Percentiles rank a stretch among this genome's conserved stretches.
Conservation (phyloP, 1,140 invertebrate species). For the Drosophila mauritiana region DNA sequence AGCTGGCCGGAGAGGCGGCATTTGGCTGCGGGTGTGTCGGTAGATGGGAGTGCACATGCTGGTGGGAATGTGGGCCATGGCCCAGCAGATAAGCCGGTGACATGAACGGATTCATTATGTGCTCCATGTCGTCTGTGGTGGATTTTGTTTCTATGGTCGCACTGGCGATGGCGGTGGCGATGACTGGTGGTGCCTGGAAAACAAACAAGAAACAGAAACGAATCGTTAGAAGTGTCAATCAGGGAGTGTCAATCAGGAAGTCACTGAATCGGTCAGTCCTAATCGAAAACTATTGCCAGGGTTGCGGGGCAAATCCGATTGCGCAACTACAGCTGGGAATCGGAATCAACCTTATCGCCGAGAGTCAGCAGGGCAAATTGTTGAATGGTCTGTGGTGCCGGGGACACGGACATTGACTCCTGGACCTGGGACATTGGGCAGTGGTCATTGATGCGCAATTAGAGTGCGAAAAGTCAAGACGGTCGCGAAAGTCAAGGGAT, state of each 20-base stretch:
- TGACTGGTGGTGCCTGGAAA: slow-evolving; percentile 38
- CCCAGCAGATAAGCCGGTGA: slow-evolving; percentile 75
- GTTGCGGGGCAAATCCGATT: slow-evolving; percentile 13
- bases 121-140: slow-evolving; percentile 61
- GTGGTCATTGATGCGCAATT: slow-evolving; percentile 16
- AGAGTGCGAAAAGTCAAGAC: slow-evolving; percentile 3
- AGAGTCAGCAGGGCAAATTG: slow-evolving; percentile 21
- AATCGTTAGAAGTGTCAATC: slow-evolving; percentile 33
- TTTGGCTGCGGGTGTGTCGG: slow-evolving; percentile 21
- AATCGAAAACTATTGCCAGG: slow-evolving; percentile 51
- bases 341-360: slow-evolving; percentile 22
- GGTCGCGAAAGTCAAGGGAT: background rate
- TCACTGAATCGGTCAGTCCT: slow-evolving; percentile 59
- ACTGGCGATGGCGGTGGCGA: background rate
- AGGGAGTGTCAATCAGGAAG: slow-evolving; percentile 62
- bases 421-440: slow-evolving; percentile 3
- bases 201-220: slow-evolving; percentile 6
- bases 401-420: slow-evolving; percentile 4
- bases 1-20: slow-evolving; percentile 65
- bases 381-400: slow-evolving; percentile 2
- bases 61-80: slow-evolving; percentile 45
- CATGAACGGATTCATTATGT: slow-evolving; percentile 80
- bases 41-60: slow-evolving; percentile 23
- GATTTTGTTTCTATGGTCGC: background rate
- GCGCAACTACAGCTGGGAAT: slow-evolving; percentile 16